Conservation (phyloP, 2,113 vertebrate genomes). For the Apodemus sylvaticus region DNA sequence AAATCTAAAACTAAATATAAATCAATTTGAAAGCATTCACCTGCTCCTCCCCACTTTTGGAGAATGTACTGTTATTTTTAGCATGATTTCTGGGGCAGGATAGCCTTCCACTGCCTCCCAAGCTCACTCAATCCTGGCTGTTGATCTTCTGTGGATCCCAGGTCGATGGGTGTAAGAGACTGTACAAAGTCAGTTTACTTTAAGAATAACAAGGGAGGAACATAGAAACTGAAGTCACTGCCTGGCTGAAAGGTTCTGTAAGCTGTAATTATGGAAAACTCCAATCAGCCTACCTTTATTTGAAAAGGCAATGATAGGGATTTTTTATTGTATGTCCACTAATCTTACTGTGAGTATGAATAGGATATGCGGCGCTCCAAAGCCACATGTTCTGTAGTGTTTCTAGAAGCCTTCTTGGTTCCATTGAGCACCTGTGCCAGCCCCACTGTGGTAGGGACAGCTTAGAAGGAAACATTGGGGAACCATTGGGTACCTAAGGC, state of each 20-base stretch:
- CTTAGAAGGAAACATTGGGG: not conserved
- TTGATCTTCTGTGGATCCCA: not conserved
- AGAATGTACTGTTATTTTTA: not conserved
- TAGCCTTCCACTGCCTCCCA: not conserved
- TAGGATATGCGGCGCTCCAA: not conserved
- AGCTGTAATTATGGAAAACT: not conserved
- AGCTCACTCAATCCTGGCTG: not conserved
- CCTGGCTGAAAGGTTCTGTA: not conserved
- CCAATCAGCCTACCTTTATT: not conserved
- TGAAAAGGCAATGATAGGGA: not conserved
- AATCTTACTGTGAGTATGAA: not conserved
- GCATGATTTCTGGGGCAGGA: not conserved
- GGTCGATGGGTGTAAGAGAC: constrained; percentile 44
- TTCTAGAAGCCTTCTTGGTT: not conserved
- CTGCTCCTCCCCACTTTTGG: not conserved
- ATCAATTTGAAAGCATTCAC: not conserved
- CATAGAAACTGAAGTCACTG: not conserved
- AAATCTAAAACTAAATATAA: not conserved
- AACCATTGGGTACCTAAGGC: not conserved
- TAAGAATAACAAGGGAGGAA: not conserved
- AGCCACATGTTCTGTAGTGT: not conserved
- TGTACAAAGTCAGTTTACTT: constrained; percentile 12
- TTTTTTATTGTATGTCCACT: not conserved
- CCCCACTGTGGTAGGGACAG: not conserved
- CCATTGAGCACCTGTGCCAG: rapidly evolving